Conservation (phyloP, 2,113 vertebrate genomes). For the Ochotona curzoniae region DNA sequence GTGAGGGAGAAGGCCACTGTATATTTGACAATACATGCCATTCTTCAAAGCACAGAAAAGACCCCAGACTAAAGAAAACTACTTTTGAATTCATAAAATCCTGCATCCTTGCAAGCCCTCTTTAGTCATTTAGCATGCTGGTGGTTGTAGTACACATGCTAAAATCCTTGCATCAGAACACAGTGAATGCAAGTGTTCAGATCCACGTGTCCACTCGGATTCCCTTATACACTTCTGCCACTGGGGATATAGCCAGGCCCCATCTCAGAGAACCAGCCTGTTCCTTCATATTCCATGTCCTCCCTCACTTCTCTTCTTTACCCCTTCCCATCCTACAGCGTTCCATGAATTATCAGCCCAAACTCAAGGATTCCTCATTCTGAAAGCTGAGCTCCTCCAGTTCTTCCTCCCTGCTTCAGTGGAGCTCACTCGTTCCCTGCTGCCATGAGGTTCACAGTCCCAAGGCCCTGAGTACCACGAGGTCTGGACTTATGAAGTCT, state of each 20-base stretch:
- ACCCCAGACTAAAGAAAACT: slow-evolving; percentile 28
- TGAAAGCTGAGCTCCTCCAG: neutral
- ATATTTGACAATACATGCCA: neutral
- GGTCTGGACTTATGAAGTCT: neutral
- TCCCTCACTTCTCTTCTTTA: neutral
- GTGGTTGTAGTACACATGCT: neutral
- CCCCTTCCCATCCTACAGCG: neutral
- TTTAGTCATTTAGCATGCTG: neutral
- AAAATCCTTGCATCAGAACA: neutral
- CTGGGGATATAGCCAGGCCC: neutral
- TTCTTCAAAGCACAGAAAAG: neutral
- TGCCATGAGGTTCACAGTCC: neutral
- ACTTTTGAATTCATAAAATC: neutral
- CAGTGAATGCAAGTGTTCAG: neutral
- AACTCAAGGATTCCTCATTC: neutral
- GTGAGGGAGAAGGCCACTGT: neutral
- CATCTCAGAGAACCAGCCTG: neutral
- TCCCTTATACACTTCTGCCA: neutral
- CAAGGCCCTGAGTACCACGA: neutral
- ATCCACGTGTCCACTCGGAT: neutral
- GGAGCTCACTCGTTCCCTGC: neutral
- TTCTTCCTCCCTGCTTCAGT: neutral
- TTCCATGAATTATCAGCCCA: neutral
- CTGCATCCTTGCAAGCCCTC: neutral
- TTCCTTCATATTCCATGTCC: neutral